Evolutionary conservation across 2,113 vertebrate genomes (phyloP).

Genomic region (Bucco capensis): DNA sequence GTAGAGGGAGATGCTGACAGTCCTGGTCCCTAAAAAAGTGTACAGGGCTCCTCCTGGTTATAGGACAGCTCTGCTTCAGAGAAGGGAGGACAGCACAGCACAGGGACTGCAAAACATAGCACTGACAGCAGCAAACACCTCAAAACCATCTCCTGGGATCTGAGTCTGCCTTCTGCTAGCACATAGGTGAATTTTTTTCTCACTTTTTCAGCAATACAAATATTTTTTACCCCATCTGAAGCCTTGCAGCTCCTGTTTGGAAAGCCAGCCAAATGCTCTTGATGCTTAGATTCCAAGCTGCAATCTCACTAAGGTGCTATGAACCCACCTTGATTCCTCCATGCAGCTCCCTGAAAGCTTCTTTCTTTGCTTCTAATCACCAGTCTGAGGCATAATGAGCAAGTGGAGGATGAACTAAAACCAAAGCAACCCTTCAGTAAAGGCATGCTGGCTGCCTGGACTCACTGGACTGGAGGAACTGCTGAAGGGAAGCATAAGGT

Average conservation of each 20-base stretch:
- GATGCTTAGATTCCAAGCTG: neutral
- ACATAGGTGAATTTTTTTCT: neutral
- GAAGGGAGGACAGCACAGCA: neutral
- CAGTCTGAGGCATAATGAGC: neutral
- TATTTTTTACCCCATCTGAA: neutral
- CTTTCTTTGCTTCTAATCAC: neutral
- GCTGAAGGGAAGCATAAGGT: neutral
- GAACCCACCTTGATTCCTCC: neutral
- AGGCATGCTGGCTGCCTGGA: neutral
- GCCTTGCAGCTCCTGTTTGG: neutral
- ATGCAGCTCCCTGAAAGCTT: neutral
- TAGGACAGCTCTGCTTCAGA: neutral
- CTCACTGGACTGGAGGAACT: neutral
- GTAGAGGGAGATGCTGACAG: neutral
- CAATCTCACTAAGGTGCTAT: neutral
- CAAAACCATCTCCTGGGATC: neutral
- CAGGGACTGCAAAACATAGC: neutral
- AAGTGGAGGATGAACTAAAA: neutral
- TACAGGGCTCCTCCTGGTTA: neutral
- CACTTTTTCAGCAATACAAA: neutral
- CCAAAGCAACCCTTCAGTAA: neutral
- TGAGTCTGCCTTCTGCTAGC: neutral
- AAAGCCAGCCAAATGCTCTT: neutral
- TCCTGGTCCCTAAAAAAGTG: neutral
- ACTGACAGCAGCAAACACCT: neutral